Percentiles rank a stretch among this genome's conserved stretches.
These are phyloP conservation scores for Actinostola sp. DNA, from an alignment of 92 coral and sea anemone genomes.

Conservation along the genomic window DNA sequence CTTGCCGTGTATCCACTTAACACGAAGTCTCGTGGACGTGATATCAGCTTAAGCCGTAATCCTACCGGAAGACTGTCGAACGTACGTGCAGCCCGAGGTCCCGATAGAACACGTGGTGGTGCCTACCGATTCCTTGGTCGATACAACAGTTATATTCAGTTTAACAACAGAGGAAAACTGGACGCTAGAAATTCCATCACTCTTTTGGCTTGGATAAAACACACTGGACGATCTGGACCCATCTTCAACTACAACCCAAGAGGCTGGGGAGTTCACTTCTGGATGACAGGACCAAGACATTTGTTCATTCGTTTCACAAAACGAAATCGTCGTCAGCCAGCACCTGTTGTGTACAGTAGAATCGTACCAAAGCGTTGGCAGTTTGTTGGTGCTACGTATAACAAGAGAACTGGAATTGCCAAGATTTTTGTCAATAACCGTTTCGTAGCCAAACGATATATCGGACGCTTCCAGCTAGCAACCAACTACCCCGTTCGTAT, in stretches of 20 bases:
- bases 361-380: background rate
- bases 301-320: constrained; percentile 58
- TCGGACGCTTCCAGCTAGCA: constrained; percentile 24
- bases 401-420: constrained; percentile 16
- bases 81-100: constrained; percentile 57
- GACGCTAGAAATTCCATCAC: constrained; percentile 71
- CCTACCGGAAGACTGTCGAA: constrained; percentile 26
- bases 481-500: constrained; percentile 25
- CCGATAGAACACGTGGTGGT: constrained; percentile 60
- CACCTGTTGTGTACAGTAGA: background rate
- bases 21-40: constrained; percentile 36
- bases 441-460: background rate
- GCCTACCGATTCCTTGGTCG: constrained; percentile 63
- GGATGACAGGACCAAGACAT: too few relatives aligned
- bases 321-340: background rate
- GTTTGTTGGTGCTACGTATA: constrained; percentile 22
- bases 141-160: constrained; percentile 58
- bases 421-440: constrained; percentile 23
- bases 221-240: constrained; percentile 64
- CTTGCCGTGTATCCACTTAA: constrained; percentile 61
- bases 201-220: constrained; percentile 79
- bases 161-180: constrained; percentile 58
- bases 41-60: constrained; percentile 65
- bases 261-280: constrained; percentile 79
- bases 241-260: constrained; percentile 65